Percentiles rank a stretch among this genome's conserved stretches.
phyloP scores from a whole-genome alignment of 30 jellyfish, hydroid and myxozoan species.

The Euphysa ruthae region DNA sequence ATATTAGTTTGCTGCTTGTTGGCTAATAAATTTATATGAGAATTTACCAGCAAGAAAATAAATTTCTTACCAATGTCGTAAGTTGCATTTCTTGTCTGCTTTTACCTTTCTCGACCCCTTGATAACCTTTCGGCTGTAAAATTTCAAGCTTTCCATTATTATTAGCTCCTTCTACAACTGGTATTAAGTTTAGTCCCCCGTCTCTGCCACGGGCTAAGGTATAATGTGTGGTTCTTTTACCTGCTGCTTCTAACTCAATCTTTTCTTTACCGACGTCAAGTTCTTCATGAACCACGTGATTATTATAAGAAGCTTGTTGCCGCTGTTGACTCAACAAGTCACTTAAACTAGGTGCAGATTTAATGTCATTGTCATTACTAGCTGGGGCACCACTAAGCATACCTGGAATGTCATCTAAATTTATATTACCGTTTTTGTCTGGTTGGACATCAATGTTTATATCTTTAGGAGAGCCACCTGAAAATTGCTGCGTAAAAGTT shows the following conservation, averaged over 20 bases:
- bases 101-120: slow-evolving; percentile 58
- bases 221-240: slow-evolving; percentile 59
- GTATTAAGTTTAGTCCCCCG: slow-evolving; percentile 74
- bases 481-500: not conserved
- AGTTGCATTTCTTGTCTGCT: slow-evolving; percentile 82
- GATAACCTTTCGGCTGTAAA: slow-evolving; percentile 53
- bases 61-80: slow-evolving; percentile 65
- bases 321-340: not conserved
- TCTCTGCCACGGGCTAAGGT: slow-evolving; percentile 57
- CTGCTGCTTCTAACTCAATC: slow-evolving; percentile 69
- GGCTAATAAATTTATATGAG: not conserved
- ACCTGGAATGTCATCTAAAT: slow-evolving; percentile 20
- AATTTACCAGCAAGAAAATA: not conserved
- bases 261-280: slow-evolving; percentile 34
- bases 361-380: not conserved
- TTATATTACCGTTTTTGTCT: slow-evolving; percentile 30
- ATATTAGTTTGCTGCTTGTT: not conserved
- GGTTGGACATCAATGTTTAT: slow-evolving; percentile 28
- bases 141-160: slow-evolving; percentile 42
- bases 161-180: slow-evolving; percentile 72
- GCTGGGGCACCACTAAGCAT: not conserved
- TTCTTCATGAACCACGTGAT: slow-evolving; percentile 14
- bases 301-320: not conserved
- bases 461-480: not conserved
- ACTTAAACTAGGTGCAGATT: not conserved